A percentile compares a stretch with the other conserved stretches of the same genome.
phyloP scores from a whole-genome alignment of 2,888 invertebrate species.

The Drosophila colorata region DNA sequence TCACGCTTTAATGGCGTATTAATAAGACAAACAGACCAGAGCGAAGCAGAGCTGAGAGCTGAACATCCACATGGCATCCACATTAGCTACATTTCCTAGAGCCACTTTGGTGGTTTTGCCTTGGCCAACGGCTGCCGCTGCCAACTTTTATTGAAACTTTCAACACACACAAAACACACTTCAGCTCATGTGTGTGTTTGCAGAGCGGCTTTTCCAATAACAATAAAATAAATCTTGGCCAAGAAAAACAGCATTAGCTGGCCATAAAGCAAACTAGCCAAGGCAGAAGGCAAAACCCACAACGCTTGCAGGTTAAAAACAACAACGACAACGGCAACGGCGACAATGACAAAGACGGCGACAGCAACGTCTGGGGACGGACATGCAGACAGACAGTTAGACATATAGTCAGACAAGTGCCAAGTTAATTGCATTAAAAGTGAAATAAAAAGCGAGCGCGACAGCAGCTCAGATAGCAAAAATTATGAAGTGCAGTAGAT shows the following conservation, averaged over 20 bases:
- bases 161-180: slow-evolving; percentile 33
- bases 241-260: slow-evolving; percentile 78
- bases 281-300: slow-evolving; percentile 51
- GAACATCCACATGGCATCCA: slow-evolving; percentile 10
- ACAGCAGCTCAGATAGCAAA: slow-evolving; percentile 77
- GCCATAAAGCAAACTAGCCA: slow-evolving; percentile 67
- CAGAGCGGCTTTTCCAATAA: slow-evolving; percentile 73
- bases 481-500: slow-evolving; percentile 74
- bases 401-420: slow-evolving; percentile 71
- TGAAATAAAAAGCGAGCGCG: slow-evolving; percentile 75
- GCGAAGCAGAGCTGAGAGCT: slow-evolving; percentile 19
- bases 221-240: slow-evolving; percentile 80
- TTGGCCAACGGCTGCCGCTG: slow-evolving; percentile 18
- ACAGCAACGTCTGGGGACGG: slow-evolving; percentile 48
- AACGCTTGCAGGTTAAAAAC: slow-evolving; percentile 42
- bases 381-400: slow-evolving; percentile 41
- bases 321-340: slow-evolving; percentile 22
- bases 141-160: slow-evolving; percentile 74
- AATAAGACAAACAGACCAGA: slow-evolving; percentile 72
- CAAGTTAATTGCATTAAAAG: slow-evolving; percentile 79
- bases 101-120: slow-evolving; percentile 4
- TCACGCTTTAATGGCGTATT: slow-evolving; percentile 76
- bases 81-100: slow-evolving; percentile 24
- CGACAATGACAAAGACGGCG: slow-evolving; percentile 36
- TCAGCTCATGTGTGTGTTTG: slow-evolving; percentile 8